Base-by-base conservation (phyloP, 2,113 vertebrate genomes). In the Eidolon helvum region DNA sequence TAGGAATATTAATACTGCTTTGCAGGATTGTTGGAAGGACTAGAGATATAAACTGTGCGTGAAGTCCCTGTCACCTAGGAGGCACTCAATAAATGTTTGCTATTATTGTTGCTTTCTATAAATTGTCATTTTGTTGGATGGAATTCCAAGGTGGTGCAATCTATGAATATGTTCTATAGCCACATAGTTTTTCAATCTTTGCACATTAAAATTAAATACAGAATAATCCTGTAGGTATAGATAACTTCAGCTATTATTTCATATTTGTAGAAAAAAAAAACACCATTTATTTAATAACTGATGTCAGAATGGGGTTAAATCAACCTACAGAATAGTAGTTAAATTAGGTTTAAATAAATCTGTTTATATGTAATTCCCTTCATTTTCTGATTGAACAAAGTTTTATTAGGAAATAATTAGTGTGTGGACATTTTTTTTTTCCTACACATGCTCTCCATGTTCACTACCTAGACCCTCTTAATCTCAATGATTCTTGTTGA, bases 331-430 rank as follows among this genome's bases (percentile, higher is more conserved):
- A 79, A 87, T 0, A 77, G 50, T 65, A 88, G 75, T 57, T 21
- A 35, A 88, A 26, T 55, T 38, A 59, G 55, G 7, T 90, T 95
- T 96, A 96, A 94, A 95, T 48, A 90, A 96, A 88, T 92, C 79
- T 96, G 35, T 94, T 97, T 87, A 48, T 88, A 88, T 90, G 89
- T 90, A 77, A 92, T 94, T 94, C 79, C n/a, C 40, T 91, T 75
- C 14, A 72, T 80, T 96, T 93, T 93, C 71, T 50, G 48, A 85
- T 65, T 88, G 72, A 86, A 94, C 65, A 71, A 95, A 65, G 38
- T 92, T 92, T 88, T 95, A 94, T 96, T 92, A 86, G 92, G 69
- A 97, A 96, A 78, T 92, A 93, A 96, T 95, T 90, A 80, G 40
- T 1, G 0, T 43, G 26, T 24, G 2, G 50, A 72, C 91, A 91